Evolutionary conservation across 1,140 invertebrate genomes (phyloP), one percentile per base, ranked within the genome.

Genomic region (Nephotettix cincticeps): DNA sequence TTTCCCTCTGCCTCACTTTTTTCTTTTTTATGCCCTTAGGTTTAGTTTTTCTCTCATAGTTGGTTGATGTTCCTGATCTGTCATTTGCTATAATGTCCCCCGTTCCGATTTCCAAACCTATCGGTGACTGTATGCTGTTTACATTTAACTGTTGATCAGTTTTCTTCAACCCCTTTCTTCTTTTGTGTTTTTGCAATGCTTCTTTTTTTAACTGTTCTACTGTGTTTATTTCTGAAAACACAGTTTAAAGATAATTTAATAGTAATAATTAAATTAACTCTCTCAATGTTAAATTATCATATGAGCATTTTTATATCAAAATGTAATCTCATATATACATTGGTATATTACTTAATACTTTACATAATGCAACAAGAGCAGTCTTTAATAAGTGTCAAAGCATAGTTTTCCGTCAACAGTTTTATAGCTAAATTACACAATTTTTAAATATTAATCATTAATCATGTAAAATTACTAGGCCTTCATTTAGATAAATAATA

Each of bases 161-260:
- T 11, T 43, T 43, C n/a, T 43, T 54, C 21, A 54, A 54, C 13
- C 47, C 47, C 23, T 54, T 54, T 19, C 47, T 54, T 19, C 23
- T 54, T 19, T 54, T 54, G 21, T 54, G 47, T 21, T 54, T 54
- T 54, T 21, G 11, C 13, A 54, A 21, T 54, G 47, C 47, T 14
- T 54, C 47, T 19, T 54, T 54, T 54, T 54, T 54, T 54, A 54
- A 19, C 19, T 54, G 47, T 21, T 54, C 9, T 4, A 19, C 11
- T 11, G 47, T 14, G 21, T 54, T 54, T 54, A 54, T 54, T 54
- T 54, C 47, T 54, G 47, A 54, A 54, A 54, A 43, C 9, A 43
- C 9, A 43, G n/a, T 9, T n/a, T 11, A 43, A 43, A 43, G 9
- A 43, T 43, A 9, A 43, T 43, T 43, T 9, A 11, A 43, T 11